Conservation (phyloP, 2,113 vertebrate genomes). For the Grallaria varia region DNA sequence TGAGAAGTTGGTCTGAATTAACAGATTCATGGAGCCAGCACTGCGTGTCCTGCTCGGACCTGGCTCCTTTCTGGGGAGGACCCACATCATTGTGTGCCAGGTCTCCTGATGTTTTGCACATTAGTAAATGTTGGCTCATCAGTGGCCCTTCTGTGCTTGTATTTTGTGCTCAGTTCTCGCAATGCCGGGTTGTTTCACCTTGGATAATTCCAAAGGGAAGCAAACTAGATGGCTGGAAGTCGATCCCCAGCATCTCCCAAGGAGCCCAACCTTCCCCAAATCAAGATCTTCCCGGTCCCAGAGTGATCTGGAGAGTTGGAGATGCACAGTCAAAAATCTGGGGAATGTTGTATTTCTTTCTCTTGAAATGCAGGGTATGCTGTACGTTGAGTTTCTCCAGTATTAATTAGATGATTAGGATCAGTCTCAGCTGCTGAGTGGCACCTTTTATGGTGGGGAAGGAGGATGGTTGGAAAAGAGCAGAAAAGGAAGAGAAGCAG, state of each 20-base stretch:
- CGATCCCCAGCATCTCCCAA: background rate
- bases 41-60: background rate
- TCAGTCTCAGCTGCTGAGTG: background rate
- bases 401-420: background rate
- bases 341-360: background rate
- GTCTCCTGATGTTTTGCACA: background rate
- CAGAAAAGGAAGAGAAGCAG: background rate
- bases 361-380: background rate
- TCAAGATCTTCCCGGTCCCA: background rate
- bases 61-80: background rate
- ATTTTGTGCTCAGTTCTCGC: background rate
- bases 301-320: accelerated
- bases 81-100: background rate
- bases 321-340: background rate
- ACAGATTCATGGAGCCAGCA: background rate
- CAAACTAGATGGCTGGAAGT: background rate
- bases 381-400: background rate
- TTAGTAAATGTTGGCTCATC: background rate
- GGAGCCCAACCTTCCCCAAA: background rate
- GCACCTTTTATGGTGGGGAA: background rate
- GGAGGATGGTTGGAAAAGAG: background rate
- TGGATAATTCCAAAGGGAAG: background rate
- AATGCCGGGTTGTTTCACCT: background rate
- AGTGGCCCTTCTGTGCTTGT: background rate
- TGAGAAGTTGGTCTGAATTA: background rate